phyloP scores from a whole-genome alignment of 2,797 vertebrate genomes.

The Chiroxiphia lanceolata region DNA sequence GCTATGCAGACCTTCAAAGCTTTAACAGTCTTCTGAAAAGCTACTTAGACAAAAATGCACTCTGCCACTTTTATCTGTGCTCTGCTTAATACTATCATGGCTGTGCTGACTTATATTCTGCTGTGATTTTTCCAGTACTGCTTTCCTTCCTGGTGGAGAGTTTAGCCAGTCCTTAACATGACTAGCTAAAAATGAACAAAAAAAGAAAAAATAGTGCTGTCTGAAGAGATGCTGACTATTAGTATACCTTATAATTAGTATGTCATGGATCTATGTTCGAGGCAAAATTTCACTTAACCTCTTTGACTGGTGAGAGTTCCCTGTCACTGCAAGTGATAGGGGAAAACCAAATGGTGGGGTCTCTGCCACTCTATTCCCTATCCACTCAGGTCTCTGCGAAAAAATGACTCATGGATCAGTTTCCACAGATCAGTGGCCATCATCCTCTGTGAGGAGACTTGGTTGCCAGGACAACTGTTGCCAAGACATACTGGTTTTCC shows the following conservation, averaged over 20 bases:
- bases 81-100: neutral
- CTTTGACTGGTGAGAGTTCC: neutral
- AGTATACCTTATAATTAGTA: neutral
- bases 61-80: neutral
- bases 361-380: neutral
- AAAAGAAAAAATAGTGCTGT: accelerated
- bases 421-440: neutral
- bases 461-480: slow-evolving; percentile 54
- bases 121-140: neutral
- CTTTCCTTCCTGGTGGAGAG: neutral
- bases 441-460: neutral
- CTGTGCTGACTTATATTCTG: neutral
- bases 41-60: neutral
- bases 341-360: neutral
- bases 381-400: neutral
- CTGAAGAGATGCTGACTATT: neutral
- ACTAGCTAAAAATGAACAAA: neutral
- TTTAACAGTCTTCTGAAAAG: neutral
- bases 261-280: neutral
- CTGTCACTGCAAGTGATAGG: accelerated
- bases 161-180: neutral
- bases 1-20: neutral
- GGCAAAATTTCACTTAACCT: neutral
- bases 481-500: slow-evolving; percentile 12
- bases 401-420: accelerated